Percentiles rank a stretch among this genome's conserved stretches.
Conservation (phyloP, 2,113 vertebrate species). For the Cyanistes caeruleus region DNA sequence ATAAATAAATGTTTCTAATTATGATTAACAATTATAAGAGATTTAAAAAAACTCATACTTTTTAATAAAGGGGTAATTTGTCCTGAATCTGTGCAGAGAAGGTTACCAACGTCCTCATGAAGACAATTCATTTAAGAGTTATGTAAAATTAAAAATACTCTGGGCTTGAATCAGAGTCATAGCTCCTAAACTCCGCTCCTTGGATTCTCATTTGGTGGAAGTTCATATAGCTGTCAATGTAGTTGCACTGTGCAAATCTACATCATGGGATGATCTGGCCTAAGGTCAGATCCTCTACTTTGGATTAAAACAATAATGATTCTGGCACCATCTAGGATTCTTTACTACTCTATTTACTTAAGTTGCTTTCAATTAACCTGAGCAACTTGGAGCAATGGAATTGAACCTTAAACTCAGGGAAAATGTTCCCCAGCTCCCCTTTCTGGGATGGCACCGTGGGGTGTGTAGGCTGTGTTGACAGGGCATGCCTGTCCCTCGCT, state of each 20-base stretch:
- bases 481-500: neutral
- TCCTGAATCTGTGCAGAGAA: neutral
- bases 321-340: neutral
- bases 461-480: neutral
- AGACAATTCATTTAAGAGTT: neutral
- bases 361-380: constrained; percentile 4
- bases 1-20: neutral
- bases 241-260: neutral
- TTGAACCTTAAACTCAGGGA: neutral
- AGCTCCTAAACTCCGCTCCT: neutral
- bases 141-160: neutral
- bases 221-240: neutral
- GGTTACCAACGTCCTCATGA: neutral
- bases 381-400: neutral
- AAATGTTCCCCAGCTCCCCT: neutral
- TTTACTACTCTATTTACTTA: neutral
- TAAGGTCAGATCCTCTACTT: neutral
- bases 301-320: neutral
- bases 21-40: neutral
- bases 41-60: neutral
- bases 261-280: neutral
- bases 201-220: neutral
- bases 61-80: neutral
- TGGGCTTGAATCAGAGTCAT: neutral
- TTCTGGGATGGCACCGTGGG: neutral